Percentiles rank a stretch among this genome's conserved stretches.
phyloP scores from a whole-genome alignment of 2,888 invertebrate species.

The Drosophila flavopinicola region DNA sequence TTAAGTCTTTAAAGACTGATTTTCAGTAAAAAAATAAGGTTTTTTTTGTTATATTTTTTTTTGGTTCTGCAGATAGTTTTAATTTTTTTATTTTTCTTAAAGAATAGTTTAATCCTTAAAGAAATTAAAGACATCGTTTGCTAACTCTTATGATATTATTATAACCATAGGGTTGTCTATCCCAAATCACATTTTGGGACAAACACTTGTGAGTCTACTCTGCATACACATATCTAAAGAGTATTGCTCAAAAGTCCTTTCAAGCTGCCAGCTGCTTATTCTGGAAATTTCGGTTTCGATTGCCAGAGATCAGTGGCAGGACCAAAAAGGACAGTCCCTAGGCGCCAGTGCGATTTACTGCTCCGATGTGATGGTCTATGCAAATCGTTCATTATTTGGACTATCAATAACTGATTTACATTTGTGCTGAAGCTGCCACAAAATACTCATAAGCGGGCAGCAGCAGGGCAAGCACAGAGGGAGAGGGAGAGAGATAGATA shows the following conservation, averaged over 20 bases:
- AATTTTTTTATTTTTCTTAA: too few species aligned
- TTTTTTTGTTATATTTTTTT: too few species aligned
- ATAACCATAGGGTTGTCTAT: too few species aligned
- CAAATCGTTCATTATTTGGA: slow-evolving; percentile 72
- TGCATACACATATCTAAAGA: too few species aligned
- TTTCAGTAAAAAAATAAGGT: too few species aligned
- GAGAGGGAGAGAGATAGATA: background rate
- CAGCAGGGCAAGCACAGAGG: slow-evolving; percentile 16
- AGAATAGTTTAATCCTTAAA: too few species aligned
- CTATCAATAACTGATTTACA: slow-evolving; percentile 78
- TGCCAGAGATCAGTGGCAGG: background rate
- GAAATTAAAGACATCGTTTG: too few species aligned
- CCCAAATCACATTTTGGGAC: background rate
- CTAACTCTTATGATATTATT: too few species aligned
- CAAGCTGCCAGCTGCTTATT: background rate
- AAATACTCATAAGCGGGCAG: slow-evolving; percentile 33
- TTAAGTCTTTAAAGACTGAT: too few species aligned
- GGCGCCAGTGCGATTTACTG: slow-evolving; percentile 13
- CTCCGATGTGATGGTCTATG: slow-evolving; percentile 23
- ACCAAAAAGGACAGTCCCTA: background rate
- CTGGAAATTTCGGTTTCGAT: background rate
- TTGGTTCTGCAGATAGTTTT: too few species aligned
- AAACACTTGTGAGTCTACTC: too few species aligned
- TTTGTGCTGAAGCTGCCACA: slow-evolving; percentile 65
- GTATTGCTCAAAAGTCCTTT: background rate